Conservation (phyloP, 1,140 invertebrate genomes). For the Drosophila leontia region DNA sequence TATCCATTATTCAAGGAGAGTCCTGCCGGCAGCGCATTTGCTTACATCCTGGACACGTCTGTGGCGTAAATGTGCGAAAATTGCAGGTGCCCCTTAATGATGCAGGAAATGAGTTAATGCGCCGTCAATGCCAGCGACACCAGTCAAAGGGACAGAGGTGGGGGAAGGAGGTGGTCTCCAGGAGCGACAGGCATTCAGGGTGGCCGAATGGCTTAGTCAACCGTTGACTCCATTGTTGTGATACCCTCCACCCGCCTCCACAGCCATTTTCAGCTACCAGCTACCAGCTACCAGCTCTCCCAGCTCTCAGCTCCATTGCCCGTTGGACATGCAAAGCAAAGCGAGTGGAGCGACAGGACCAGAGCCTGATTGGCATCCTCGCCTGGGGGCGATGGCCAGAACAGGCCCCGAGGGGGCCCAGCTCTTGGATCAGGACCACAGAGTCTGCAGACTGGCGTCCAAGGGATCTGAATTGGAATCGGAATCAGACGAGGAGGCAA, state of each 20-base stretch:
- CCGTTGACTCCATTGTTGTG: conserved; percentile 48
- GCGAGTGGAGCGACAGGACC: conserved; percentile 10
- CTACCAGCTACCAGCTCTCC: too few relatives aligned
- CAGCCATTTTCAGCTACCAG: too few relatives aligned
- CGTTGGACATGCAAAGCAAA: conserved; percentile 26
- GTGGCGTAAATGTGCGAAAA: conserved; percentile 64
- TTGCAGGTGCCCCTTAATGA: conserved; percentile 76
- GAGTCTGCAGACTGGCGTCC: conserved; percentile 8
- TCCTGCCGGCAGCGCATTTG: conserved; percentile 4
- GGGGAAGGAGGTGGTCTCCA: neutral
- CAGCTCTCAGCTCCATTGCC: neutral
- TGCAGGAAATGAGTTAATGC: conserved; percentile 81
- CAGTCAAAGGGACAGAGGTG: conserved; percentile 10
- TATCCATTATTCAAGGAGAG: conserved; percentile 5
- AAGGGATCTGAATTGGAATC: conserved; percentile 16
- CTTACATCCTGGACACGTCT: conserved; percentile 36
- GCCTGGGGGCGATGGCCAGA: conserved; percentile 32
- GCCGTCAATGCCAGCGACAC: conserved; percentile 60
- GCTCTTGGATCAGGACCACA: conserved; percentile 17
- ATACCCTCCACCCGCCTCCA: neutral
- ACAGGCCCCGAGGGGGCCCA: conserved; percentile 16
- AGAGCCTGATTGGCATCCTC: conserved; percentile 56
- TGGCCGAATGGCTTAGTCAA: conserved; percentile 36
- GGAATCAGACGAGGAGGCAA: neutral
- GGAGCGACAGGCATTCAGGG: conserved; percentile 16